Evolutionary conservation across 2,797 vertebrate species (phyloP).

Genomic region (Oreochromis mossambicus): DNA sequence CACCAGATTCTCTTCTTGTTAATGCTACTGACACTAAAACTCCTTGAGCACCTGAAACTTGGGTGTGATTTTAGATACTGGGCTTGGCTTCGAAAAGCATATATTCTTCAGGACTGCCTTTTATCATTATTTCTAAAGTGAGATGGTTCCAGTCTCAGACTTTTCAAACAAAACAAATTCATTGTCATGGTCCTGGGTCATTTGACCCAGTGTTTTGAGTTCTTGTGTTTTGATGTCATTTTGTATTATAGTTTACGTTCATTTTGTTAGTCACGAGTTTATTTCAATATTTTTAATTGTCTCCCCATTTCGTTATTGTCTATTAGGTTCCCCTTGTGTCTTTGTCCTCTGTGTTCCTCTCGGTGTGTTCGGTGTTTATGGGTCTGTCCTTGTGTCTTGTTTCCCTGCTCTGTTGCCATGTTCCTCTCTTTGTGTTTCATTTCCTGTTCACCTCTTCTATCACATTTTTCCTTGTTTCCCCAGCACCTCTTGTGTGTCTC

Average conservation of each 20-base stretch:
- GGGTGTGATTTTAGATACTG: neutral
- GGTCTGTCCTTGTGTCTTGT: neutral
- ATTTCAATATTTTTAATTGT: neutral
- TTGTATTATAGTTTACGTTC: neutral
- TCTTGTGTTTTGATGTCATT: accelerated
- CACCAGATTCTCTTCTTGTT: neutral
- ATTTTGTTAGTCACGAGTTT: neutral
- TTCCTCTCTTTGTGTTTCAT: neutral
- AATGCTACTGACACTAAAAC: neutral
- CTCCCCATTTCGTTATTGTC: neutral
- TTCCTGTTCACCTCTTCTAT: neutral
- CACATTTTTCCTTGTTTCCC: neutral
- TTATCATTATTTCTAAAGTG: neutral
- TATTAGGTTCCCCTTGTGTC: accelerated
- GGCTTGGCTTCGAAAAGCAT: accelerated
- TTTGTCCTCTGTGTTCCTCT: neutral
- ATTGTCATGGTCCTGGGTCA: neutral
- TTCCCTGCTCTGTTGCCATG: neutral
- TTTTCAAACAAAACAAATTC: neutral
- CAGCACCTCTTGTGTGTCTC: neutral
- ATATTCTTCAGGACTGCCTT: accelerated
- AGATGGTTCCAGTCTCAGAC: neutral
- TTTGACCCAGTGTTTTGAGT: neutral
- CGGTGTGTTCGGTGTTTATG: neutral
- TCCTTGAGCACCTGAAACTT: neutral